Base-by-base conservation (phyloP, 2,113 vertebrate genomes). In the Vidua chalybeata region DNA sequence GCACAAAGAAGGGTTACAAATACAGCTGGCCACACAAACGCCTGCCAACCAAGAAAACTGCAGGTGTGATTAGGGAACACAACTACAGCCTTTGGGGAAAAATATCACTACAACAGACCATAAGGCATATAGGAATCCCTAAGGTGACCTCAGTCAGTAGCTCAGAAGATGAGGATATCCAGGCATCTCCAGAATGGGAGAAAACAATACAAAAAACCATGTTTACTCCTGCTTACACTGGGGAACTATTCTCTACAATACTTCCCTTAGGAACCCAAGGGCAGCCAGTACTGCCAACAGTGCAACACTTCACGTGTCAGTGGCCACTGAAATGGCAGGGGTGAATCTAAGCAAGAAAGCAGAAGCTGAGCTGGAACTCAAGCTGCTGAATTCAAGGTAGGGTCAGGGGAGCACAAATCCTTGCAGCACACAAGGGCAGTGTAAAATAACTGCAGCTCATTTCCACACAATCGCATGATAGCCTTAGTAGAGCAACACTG, bases 361-460 rank as follows among this genome's bases (percentile, higher is more conserved):
- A 9, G 64, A 82, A 78, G 15, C 35, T 79, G 67, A 94, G 20
- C 71, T 87, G 45, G 31, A 93, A 35, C 35, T 54, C 27, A 1
- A 1, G 0, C 1, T 1, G n/a, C 41, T 5, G 5, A 84, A 67
- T 30, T 77, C 6, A 2, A 84, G 63, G 24, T 2, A 33, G 13
- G 35, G 22, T 17, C 52, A 37, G 10, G 37, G 22, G 28, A 73
- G 15, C 23, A 46, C 23, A 85, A 52, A 74, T 15, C 16, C 24
- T 59, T 77, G 46, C 51, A 86, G 49, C 10, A 30, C 4, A 3
- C 12, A 66, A 68, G 37, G 68, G 27, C 28, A 45, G 41, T 31
- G 17, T 52, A 61, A 75, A 94, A 52, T 68, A 26, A 56, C 41
- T 41, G 52, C 16, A 71, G 43, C 18, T 72, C 21, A 48, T 86